A percentile compares a stretch with the other conserved stretches of the same genome.
Evolutionary conservation across 2,113 vertebrate genomes (phyloP).

Genomic region (Grammomys dolichurus): DNA sequence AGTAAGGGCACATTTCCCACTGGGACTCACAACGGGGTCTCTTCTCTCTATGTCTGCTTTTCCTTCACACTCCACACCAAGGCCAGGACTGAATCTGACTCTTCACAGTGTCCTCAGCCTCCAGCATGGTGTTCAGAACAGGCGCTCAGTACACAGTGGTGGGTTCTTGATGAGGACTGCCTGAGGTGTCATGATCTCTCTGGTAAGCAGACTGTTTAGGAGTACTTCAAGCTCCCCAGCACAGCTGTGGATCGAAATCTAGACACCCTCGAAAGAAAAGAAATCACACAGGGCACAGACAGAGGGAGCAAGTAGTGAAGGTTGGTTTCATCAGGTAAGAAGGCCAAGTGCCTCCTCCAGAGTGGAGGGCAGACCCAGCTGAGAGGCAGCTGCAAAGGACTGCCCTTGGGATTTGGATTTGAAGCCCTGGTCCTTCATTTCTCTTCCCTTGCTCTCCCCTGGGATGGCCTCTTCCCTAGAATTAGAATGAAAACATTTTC

Average conservation of each 20-base stretch:
- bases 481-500: neutral
- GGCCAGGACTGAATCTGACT: neutral
- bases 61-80: neutral
- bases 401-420: neutral
- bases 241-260: neutral
- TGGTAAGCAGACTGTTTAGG: neutral
- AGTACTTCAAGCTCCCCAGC: neutral
- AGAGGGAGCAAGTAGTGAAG: no score
- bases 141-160: neutral
- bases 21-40: fast-evolving
- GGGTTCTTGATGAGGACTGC: fast-evolving
- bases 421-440: neutral
- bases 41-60: neutral
- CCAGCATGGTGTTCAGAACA: neutral
- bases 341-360: neutral
- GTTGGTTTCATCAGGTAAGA: neutral
- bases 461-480: neutral
- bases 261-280: neutral
- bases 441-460: neutral
- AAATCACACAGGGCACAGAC: neutral
- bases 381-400: neutral
- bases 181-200: neutral
- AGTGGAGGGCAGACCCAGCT: neutral
- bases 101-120: neutral
- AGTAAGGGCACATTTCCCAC: fast-evolving